Evolutionary conservation across 92 coral and sea anemone species (phyloP), one percentile per base, ranked within the genome.

Genomic region (Zoanthus gigantus): DNA sequence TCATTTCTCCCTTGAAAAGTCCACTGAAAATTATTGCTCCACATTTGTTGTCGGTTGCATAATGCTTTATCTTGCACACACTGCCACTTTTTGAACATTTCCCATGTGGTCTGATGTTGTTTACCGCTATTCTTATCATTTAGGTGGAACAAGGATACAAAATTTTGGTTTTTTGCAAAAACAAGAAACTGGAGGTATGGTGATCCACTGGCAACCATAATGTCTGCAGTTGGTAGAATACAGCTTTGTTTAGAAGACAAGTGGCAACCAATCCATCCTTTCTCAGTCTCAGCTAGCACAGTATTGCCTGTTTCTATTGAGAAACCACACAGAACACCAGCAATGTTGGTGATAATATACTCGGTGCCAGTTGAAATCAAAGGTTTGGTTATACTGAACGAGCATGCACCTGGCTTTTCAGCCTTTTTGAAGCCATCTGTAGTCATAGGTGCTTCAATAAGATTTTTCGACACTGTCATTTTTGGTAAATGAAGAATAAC

Each of bases 281-380:
- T 68, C 90, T 95, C 88, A 9, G 85, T 82, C 7, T 92, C 90
- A 1, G 92, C 94, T 87, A 93, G 74, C 52, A 95, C 93, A 12
- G 78, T 89, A 84, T 92, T 95, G 6, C 96, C 96, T 34, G 98
- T 89, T 58, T 94, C 89, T 94, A 95, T 87, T 83, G 98, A 95
- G 83, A 93, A 85, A 30, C 95, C 92, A 61, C 86, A 79, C 6
- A 95, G 60, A 57, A 18, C 89, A 16, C 96, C 90, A 65, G 89
- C 89, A 42, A 93, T 66, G 45, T 89, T 95, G 8, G 94, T 79
- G 42, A 95, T 46, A 71, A 95, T 85, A 67, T 95, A 95, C 72
- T 91, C 94, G 37, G 92, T 91, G 57, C 91, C 94, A 28, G 94
- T 93, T 15, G 93, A 91, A 77, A 87, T 92, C 52, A 95, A 84